Evolutionary conservation across 2,797 vertebrate genomes (phyloP), one percentile per base, ranked within the genome.

Genomic region (Argyrosomus regius): DNA sequence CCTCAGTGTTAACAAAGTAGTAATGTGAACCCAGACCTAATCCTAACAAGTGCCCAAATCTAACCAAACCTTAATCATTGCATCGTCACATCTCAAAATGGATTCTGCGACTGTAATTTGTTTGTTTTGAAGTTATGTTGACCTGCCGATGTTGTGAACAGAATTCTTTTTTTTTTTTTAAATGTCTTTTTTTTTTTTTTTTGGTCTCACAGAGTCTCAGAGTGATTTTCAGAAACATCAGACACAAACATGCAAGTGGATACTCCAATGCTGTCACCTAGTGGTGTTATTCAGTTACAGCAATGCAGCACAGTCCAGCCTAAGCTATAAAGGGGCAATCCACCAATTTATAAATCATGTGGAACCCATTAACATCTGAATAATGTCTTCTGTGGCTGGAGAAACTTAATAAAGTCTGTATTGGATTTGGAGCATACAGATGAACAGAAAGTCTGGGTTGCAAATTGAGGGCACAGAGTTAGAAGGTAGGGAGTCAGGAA

Each of bases 241-340:
- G 12, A 41, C 24, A 16, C 24, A 58, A 1, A 31, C 1, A 5
- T 4, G 26, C 11, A 54, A 31, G 13, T 50, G 28, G 10, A 77
- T 20, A 35, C 1, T 0, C 1, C 80, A 62, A 69, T 88, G 75
- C 69, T 90, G 81, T 80, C 77, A 86, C 45, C 87, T 83, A 58
- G 62, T 85, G 83, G 74, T 28, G 1, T 0, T 4, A 6, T 24
- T 54, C 16, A 39, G 10, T 20, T 68, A 66, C 20, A 75, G 66
- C 53, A 73, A 65, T 43, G 41, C 14, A 75, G 20, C 52, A 45
- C 53, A 8, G 1, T 0, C 28, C 3, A 16, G 1, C 4, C 3
- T 35, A 0, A 16, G 0, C 22, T 6, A 39, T 50, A 68, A 78
- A 68, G 54, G 5, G 22, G 1, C 10, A 53, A 58, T 54, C 17